phyloP scores from a whole-genome alignment of 1,140 invertebrate genomes.

The Aradophagus sp. region DNA sequence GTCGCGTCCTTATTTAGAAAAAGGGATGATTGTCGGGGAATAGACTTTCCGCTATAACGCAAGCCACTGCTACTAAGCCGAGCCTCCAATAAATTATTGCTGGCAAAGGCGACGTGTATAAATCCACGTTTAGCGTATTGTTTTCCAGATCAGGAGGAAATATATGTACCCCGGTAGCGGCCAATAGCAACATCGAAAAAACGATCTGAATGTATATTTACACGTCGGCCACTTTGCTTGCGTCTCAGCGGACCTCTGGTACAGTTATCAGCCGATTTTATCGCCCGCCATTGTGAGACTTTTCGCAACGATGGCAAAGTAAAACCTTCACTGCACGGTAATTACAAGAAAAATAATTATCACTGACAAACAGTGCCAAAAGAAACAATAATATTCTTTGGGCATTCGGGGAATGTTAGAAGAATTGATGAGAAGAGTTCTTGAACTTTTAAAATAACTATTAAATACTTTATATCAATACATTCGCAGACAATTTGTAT shows the following conservation, averaged over 20 bases:
- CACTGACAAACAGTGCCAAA: too few relatives aligned
- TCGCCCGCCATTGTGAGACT: conserved; percentile 1
- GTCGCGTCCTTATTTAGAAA: conserved; percentile 69
- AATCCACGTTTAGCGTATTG: conserved; percentile 72
- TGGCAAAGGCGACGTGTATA: conserved; percentile 64
- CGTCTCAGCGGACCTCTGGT: conserved; percentile 7
- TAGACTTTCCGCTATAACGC: conserved; percentile 55
- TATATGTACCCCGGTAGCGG: conserved; percentile 65
- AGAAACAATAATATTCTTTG: too few relatives aligned
- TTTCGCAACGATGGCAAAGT: too few relatives aligned
- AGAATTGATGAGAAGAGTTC: too few relatives aligned
- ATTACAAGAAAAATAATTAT: too few relatives aligned
- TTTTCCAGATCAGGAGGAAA: conserved; percentile 74
- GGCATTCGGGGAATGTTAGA: too few relatives aligned
- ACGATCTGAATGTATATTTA: conserved; percentile 23
- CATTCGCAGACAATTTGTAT: too few relatives aligned
- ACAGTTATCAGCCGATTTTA: conserved; percentile 25
- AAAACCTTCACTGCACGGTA: too few relatives aligned
- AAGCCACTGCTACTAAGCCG: conserved; percentile 53
- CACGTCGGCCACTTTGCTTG: conserved; percentile 12
- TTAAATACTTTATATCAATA: too few relatives aligned
- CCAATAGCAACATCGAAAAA: conserved; percentile 19
- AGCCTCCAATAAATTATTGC: conserved; percentile 66
- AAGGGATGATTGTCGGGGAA: conserved; percentile 61
- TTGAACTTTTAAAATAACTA: too few relatives aligned